Evolutionary conservation across 1,140 invertebrate species (phyloP), one percentile per base, ranked within the genome.

Genomic region (Zaprionus inermis): DNA sequence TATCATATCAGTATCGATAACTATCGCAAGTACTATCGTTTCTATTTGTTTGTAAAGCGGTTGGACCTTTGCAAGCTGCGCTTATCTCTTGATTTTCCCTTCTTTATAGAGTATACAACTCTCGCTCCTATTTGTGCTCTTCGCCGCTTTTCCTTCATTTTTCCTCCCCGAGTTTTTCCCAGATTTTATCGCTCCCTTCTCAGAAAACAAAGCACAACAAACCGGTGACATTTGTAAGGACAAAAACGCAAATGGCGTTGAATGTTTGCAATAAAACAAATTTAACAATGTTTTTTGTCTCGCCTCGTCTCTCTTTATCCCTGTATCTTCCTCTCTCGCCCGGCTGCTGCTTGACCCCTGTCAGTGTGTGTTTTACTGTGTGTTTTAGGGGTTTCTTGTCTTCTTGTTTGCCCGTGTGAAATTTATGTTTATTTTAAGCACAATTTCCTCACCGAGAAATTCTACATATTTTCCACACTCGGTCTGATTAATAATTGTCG

Each of bases 221-320:
- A 84, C 67, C 72, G 73, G 52, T 71, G 71, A 72, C 75, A 68
- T 76, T 86, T 81, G 72, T 41, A 59, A 76, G 67, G 76, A 79
- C 68, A 72, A 83, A 82, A 88, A 82, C 76, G 72, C 83, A 86
- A 86, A 86, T 86, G 83, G 72, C 79, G 76, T 79, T 88, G 83
- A 86, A 86, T 86, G 83, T 77, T 85, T 69, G 79, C 79, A 79
- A 88, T 88, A 86, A 86, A 86, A 88, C 83, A 86, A 88, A 88
- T 68, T 78, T 56, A 83, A 83, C 72, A 82, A 76, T 72, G 73
- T 69, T 81, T 81, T 54, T 51, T 66, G 66, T 68, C 59, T 72
- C 28, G 28, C 52, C 6, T 41, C 14, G 5, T 12, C 34, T 36
- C 14, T 16, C 7, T 7, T 10, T 4, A 3, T 75, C 55, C 67